Conservation (phyloP, 2,888 invertebrate genomes). For the Tiliacea aurago region DNA sequence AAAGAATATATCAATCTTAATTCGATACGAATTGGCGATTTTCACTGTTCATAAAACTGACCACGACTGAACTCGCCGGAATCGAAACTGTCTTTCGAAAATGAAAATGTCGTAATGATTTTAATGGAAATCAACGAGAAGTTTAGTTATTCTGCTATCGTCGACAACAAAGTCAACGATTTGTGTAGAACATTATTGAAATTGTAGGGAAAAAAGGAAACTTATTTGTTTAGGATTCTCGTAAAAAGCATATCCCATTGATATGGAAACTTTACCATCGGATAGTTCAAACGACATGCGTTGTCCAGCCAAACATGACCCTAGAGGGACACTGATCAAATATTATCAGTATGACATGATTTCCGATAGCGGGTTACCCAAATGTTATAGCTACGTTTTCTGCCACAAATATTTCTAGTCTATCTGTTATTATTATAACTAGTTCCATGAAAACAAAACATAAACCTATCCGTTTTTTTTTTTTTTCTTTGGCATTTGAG, state of each 20-base stretch:
- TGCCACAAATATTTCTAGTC: constrained; percentile 11
- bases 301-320: constrained; percentile 16
- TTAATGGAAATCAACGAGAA: constrained; percentile 7
- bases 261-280: constrained; percentile 29
- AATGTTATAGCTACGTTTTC: constrained; percentile 10
- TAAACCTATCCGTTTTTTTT: too few relatives aligned
- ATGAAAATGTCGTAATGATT: constrained; percentile 35
- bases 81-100: constrained; percentile 37
- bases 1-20: constrained; percentile 66
- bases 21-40: constrained; percentile 67
- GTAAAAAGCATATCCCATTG: constrained; percentile 29
- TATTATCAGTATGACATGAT: constrained; percentile 10
- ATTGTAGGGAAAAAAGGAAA: constrained; percentile 13
- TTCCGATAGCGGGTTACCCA: constrained; percentile 7
- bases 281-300: constrained; percentile 1
- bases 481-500: too few relatives aligned
- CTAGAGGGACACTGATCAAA: constrained; percentile 20
- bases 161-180: constrained; percentile 9
- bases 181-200: constrained; percentile 16
- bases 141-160: constrained; percentile 18
- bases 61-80: constrained; percentile 28
- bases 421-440: constrained; percentile 19
- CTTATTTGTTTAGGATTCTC: constrained; percentile 43
- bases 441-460: background rate
- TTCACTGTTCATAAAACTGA: constrained; percentile 66